Conservation (phyloP, 2,797 vertebrate species). For the Fistularia tabacaria region DNA sequence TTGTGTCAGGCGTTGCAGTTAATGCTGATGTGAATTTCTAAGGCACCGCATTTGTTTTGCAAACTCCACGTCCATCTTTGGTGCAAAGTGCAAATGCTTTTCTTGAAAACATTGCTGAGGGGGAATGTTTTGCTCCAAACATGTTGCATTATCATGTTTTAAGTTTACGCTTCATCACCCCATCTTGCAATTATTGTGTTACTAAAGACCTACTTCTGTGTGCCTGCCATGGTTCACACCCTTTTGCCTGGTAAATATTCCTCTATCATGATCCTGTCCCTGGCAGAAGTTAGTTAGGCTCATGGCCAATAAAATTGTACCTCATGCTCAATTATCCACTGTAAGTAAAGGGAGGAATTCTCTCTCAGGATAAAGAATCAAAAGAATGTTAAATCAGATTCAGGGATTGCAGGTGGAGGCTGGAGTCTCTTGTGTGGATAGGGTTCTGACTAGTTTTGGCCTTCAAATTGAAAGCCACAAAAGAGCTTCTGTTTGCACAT, state of each 20-base stretch:
- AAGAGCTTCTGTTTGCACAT: conserved; percentile 25
- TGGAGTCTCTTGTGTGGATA: conserved; percentile 22
- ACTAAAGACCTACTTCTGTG: conserved; percentile 45
- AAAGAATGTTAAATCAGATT: conserved; percentile 47
- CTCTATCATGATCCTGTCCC: conserved; percentile 51
- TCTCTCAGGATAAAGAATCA: conserved; percentile 59
- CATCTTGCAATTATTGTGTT: conserved; percentile 50
- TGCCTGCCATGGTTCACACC: conserved; percentile 50
- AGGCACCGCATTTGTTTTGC: no score
- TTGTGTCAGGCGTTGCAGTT: no score
- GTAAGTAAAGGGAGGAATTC: conserved; percentile 64
- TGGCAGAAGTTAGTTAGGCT: conserved; percentile 46
- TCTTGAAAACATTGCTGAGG: not conserved
- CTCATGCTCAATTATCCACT: conserved; percentile 58
- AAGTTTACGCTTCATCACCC: conserved; percentile 38
- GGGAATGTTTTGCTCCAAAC: not conserved
- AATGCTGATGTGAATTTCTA: no score
- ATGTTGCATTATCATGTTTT: conserved; percentile 31
- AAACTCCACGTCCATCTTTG: no score
- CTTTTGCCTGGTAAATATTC: conserved; percentile 44
- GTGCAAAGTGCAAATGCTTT: conserved; percentile 8
- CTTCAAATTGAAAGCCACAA: conserved; percentile 35
- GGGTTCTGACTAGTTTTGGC: conserved; percentile 16
- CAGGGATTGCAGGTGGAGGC: conserved; percentile 41
- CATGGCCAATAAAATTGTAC: conserved; percentile 52